Conservation (phyloP, 2,888 invertebrate species). For the Bimastos eiseni region DNA sequence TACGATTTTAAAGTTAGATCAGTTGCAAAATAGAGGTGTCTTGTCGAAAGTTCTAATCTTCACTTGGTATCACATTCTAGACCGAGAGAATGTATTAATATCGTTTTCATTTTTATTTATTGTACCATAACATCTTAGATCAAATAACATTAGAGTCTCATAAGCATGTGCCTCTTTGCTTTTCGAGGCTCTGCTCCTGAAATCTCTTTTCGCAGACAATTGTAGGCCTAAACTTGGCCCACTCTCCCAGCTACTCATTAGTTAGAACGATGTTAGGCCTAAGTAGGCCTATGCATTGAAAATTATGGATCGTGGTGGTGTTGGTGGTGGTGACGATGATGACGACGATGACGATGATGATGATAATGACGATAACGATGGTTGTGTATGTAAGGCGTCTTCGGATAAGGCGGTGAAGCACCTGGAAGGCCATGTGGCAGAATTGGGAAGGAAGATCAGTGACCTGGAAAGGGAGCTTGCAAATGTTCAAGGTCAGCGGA, state of each 20-base stretch:
- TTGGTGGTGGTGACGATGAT: background rate
- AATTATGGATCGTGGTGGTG: too few relatives aligned
- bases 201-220: too few relatives aligned
- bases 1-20: background rate
- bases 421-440: slow-evolving; percentile 90
- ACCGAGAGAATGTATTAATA: too few relatives aligned
- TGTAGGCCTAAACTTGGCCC: too few relatives aligned
- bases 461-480: slow-evolving; percentile 94
- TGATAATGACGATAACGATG: background rate
- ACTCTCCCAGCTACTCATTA: too few relatives aligned
- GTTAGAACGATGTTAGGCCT: too few relatives aligned
- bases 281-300: too few relatives aligned
- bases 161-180: too few relatives aligned
- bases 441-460: slow-evolving; percentile 91
- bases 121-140: too few relatives aligned
- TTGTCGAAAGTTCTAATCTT: background rate
- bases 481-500: slow-evolving; percentile 65
- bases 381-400: slow-evolving; percentile 77
- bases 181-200: too few relatives aligned
- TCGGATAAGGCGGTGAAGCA: slow-evolving; percentile 99
- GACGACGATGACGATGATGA: background rate
- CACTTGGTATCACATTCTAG: too few relatives aligned
- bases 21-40: background rate
- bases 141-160: too few relatives aligned
- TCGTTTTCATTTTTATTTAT: background rate